These are phyloP conservation scores for Macrosiphum euphorbiae DNA, from an alignment of 2,888 invertebrate genomes.

Conservation along the genomic window DNA sequence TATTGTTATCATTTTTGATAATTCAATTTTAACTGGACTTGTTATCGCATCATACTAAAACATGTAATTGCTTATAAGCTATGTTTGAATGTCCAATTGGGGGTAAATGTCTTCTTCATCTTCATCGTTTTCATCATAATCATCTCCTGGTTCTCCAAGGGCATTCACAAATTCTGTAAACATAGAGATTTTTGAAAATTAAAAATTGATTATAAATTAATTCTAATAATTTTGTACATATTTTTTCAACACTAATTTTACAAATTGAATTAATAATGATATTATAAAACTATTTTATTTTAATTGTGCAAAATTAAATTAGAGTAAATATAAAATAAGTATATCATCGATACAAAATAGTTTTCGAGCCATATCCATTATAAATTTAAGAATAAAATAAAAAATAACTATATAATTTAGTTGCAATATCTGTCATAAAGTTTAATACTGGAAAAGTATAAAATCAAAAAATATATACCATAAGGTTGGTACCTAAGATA, in stretches of 20 bases:
- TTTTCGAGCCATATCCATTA: not conserved
- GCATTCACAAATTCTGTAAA: constrained; percentile 84
- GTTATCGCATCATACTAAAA: not conserved
- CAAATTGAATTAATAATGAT: not conserved
- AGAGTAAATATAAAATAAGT: not conserved
- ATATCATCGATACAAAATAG: not conserved
- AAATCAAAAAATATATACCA: not conserved
- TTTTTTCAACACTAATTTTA: not conserved
- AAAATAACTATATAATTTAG: not conserved
- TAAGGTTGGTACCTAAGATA: not conserved
- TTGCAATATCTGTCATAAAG: not conserved
- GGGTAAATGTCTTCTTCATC: constrained; percentile 66
- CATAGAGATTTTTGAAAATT: constrained; percentile 50
- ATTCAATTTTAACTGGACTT: constrained; percentile 33
- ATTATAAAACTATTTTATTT: not conserved
- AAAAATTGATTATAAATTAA: not conserved
- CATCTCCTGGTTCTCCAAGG: constrained; percentile 80
- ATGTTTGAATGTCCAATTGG: constrained; percentile 37
- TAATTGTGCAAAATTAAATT: too few relatives aligned
- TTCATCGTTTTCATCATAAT: constrained; percentile 67
- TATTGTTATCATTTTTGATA: not conserved
- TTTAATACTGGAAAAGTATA: not conserved
- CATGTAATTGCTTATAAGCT: not conserved
- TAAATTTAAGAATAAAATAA: not conserved
- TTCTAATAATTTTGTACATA: not conserved